Conservation (phyloP, 2,888 invertebrate genomes). For the Pimpla rufipes region DNA sequence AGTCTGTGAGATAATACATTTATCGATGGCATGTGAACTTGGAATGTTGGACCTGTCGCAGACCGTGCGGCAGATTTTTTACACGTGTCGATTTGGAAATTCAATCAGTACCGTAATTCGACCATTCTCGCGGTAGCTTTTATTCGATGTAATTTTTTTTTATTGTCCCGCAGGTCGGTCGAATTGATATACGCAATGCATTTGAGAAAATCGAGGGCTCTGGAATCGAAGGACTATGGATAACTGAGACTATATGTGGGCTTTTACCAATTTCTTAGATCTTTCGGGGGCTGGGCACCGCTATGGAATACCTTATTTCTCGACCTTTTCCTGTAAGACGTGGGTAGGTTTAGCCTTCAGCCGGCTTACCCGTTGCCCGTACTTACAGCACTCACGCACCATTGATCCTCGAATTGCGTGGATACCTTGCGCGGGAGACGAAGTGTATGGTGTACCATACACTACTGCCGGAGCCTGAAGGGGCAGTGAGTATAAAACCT, state of each 20-base stretch:
- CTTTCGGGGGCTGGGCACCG: constrained; percentile 48
- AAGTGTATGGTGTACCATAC: constrained; percentile 20
- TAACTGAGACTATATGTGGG: constrained; percentile 20
- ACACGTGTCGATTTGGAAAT: too few relatives aligned
- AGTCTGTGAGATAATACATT: too few relatives aligned
- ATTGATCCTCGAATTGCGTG: constrained; percentile 64
- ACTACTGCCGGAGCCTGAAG: neutral
- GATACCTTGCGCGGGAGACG: constrained; percentile 28
- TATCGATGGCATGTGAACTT: too few relatives aligned
- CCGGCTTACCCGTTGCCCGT: constrained; percentile 46
- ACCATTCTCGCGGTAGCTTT: too few relatives aligned
- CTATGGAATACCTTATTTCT: constrained; percentile 62
- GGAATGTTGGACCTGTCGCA: too few relatives aligned
- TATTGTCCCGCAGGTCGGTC: neutral
- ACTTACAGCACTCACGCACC: constrained; percentile 67
- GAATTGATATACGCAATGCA: neutral
- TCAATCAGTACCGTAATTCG: too few relatives aligned
- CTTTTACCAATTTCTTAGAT: constrained; percentile 58
- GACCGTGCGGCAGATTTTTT: too few relatives aligned
- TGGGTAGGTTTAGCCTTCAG: constrained; percentile 58
- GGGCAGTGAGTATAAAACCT: constrained; percentile 26
- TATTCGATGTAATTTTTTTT: neutral
- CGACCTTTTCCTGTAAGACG: constrained; percentile 37
- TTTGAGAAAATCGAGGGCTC: constrained; percentile 13
- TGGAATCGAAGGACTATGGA: constrained; percentile 1